Evolutionary conservation across 1,140 invertebrate genomes (phyloP), one percentile per base, ranked within the genome.

Genomic region (Brevipalpus yothersi): DNA sequence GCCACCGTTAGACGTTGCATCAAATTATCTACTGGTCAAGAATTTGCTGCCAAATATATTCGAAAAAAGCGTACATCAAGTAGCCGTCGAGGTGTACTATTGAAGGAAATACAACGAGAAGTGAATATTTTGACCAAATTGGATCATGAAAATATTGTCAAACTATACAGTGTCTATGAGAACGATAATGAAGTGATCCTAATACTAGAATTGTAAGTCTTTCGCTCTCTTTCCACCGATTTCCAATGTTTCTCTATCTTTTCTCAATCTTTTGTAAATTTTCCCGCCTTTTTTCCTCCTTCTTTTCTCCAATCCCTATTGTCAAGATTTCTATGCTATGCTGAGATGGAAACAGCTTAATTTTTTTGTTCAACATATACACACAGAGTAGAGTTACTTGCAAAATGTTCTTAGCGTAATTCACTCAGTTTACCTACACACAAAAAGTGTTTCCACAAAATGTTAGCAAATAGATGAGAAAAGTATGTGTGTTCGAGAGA

Each of bases 21-120:
- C 17, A 83, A 93, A 70, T 79, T 82, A 69, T 77, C 79, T 60
- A 85, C 82, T 10, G 83, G 86, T 41, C 76, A 79, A 64, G 80
- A 86, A 70, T 95, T 85, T 76, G 92, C 92, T 1, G 92, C 90
- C 63, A 96, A 96, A 75, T 92, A 86, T 74, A 83, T 95, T 63
- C 80, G 83, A 70, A 90, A 93, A 65, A 79, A 82, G 63, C 79
- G 83, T 63, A 82, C 80, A 39, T 39, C n/a, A 7, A 21, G 53
- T 11, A 19, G 15, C 10, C 19, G 53, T 39, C 12, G 53, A 55
- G 53, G 53, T 12, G 8, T 55, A 13, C 2, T 17, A 41, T 13
- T 55, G 23, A 31, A 55, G 39, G 53, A 55, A 3, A 41, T 55
- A 15, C 21, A 55, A 55, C 53, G 53, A 19, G 53, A 55, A 55